Base-by-base conservation (phyloP, 64 coral and sea anemone species). In the Cladopsammia gracilis region DNA sequence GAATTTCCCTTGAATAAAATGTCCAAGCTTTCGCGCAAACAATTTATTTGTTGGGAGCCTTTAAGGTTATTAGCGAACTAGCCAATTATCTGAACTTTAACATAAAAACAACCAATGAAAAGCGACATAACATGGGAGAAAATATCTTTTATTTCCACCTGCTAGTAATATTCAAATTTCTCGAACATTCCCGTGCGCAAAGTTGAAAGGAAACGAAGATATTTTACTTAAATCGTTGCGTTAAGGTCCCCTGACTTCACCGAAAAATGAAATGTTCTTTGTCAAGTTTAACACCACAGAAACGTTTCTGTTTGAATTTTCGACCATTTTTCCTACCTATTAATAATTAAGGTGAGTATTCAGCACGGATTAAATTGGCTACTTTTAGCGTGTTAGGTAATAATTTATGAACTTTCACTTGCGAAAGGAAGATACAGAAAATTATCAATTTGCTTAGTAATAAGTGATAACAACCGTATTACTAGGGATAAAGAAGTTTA, bases 351-450 rank as follows among this genome's bases (percentile, higher is more conserved):
- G 48, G 44, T 16, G 10, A n/a, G 19, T 51, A 10, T 67, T 84
- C 62, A 51, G 44, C 10, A 34, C 46, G 46, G 61, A 84, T 47
- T 84, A 84, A 84, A 84, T 84, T 84, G 62, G 80, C 61, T 84
- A 66, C 80, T 84, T 84, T 84, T 64, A 15, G 61, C 19, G 80
- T 22, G 18, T 84, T 84, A 67, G 58, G 43, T 68, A 84, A 84
- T 84, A 84, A 84, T 84, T 84, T 84, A 84, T 84, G 80, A 84
- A 84, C 62, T 68, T 25, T 48, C 62, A 84, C 9, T 84, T 67
- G 44, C 44, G 18, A 84, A 48, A 84, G 15, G 61, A 68, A 84
- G 80, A 68, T 48, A 65, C 0, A 84, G 46, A 47, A 64, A 61
- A 83, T 83, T 64, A 84, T 84, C 61, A 49, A 24, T 84, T 14